Evolutionary conservation across 92 coral and sea anemone genomes (phyloP).

Genomic region (Palythoa caribaeorum): DNA sequence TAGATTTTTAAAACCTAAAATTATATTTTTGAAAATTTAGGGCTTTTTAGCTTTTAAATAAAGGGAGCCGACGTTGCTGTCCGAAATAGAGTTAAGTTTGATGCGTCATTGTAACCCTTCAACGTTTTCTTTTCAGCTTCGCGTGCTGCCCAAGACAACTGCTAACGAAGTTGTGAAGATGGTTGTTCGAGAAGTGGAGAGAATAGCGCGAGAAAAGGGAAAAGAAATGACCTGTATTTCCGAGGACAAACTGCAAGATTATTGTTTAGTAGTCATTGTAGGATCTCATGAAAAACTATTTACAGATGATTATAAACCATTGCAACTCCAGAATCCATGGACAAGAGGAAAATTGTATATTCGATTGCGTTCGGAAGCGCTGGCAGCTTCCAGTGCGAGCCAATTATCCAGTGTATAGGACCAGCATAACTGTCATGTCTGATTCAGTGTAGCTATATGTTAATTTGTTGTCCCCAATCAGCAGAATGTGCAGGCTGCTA

Average conservation of each 20-base stretch:
- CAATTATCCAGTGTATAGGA: conserved; percentile 78
- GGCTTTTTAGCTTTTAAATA: too few species aligned
- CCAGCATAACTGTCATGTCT: neutral
- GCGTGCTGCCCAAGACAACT: conserved; percentile 82
- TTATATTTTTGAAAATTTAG: too few species aligned
- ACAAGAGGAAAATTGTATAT: conserved; percentile 87
- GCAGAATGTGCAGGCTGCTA: neutral
- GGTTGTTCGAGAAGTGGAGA: conserved; percentile 89
- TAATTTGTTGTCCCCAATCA: neutral
- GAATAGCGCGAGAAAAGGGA: conserved; percentile 76
- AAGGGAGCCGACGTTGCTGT: too few species aligned
- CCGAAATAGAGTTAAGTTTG: neutral
- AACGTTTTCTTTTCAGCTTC: conserved; percentile 69
- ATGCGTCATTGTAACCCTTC: neutral
- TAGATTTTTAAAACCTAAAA: too few species aligned
- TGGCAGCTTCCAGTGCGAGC: conserved; percentile 86
- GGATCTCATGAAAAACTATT: conserved; percentile 95
- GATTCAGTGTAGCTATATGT: too few species aligned
- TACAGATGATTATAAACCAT: conserved; percentile 83
- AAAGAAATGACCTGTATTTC: conserved; percentile 57
- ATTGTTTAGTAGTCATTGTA: conserved; percentile 91
- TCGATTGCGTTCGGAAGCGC: conserved; percentile 90
- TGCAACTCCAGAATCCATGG: conserved; percentile 97
- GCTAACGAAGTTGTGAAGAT: conserved; percentile 87
- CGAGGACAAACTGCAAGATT: conserved; percentile 74